phyloP scores from a whole-genome alignment of 2,888 invertebrate genomes.

The Villa cingulata region DNA sequence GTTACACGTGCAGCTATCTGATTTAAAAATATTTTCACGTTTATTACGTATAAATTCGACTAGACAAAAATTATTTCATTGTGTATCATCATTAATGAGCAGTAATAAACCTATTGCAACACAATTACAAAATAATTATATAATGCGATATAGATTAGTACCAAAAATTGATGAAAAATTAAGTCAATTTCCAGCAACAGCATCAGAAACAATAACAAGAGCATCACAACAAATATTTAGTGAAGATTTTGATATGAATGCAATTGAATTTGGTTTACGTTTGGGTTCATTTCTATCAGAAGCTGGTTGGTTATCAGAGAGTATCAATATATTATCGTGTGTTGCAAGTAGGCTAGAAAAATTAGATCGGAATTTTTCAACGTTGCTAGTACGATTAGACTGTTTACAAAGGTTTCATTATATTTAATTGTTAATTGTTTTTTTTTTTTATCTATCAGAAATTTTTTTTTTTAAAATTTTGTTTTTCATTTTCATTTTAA shows the following conservation, averaged over 20 bases:
- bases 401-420: conserved; percentile 65
- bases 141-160: conserved; percentile 18
- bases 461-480: too few relatives aligned
- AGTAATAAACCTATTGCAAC: conserved; percentile 25
- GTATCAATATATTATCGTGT: conserved; percentile 53
- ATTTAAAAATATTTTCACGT: conserved; percentile 28
- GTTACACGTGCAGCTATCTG: conserved; percentile 28
- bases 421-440: background rate
- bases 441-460: too few relatives aligned
- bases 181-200: background rate
- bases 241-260: conserved; percentile 19
- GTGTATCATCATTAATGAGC: conserved; percentile 26
- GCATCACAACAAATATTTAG: conserved; percentile 12
- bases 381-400: conserved; percentile 57
- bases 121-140: conserved; percentile 24
- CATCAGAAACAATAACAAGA: conserved; percentile 11
- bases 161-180: conserved; percentile 12
- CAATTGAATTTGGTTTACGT: conserved; percentile 29
- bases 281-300: conserved; percentile 71
- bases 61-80: conserved; percentile 30
- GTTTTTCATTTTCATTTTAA: too few relatives aligned
- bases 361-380: conserved; percentile 41
- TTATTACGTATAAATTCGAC: conserved; percentile 28
- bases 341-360: conserved; percentile 52
- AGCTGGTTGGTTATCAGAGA: conserved; percentile 74